phyloP scores from a whole-genome alignment of 2,888 invertebrate species.

The Rhagonycha fulva region DNA sequence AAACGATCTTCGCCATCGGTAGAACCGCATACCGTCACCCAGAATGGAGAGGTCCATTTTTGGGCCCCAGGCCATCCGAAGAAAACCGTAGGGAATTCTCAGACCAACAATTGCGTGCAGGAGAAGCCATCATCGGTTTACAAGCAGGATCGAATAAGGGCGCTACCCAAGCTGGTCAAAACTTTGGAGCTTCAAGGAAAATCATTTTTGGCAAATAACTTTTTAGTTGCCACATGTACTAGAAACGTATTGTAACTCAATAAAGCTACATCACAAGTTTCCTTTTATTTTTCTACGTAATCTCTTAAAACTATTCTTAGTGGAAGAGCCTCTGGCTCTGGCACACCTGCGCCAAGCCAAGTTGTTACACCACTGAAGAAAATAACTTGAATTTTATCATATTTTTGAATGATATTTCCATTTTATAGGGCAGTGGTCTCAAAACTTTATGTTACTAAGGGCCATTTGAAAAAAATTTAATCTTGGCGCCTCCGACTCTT shows the following conservation, averaged over 20 bases:
- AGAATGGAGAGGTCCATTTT: slow-evolving; percentile 79
- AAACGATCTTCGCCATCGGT: slow-evolving; percentile 86
- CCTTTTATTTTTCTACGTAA: not conserved
- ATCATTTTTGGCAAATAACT: slow-evolving; percentile 78
- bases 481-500: no score
- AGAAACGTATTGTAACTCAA: not conserved
- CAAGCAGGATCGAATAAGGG: slow-evolving; percentile 88
- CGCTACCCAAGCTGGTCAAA: slow-evolving; percentile 85
- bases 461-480: no score
- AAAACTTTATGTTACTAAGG: no score
- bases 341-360: no score
- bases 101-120: slow-evolving; percentile 81
- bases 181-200: slow-evolving; percentile 82
- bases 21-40: slow-evolving; percentile 85
- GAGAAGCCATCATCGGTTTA: slow-evolving; percentile 81
- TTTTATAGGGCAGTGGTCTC: no score
- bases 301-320: no score
- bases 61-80: slow-evolving; percentile 86
- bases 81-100: slow-evolving; percentile 82
- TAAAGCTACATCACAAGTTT: not conserved
- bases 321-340: no score
- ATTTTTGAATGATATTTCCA: no score
- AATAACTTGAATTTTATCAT: no score
- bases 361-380: no score
- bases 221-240: not conserved